Conservation (phyloP, 2,888 invertebrate species). For the Nymphalis polychloros region DNA sequence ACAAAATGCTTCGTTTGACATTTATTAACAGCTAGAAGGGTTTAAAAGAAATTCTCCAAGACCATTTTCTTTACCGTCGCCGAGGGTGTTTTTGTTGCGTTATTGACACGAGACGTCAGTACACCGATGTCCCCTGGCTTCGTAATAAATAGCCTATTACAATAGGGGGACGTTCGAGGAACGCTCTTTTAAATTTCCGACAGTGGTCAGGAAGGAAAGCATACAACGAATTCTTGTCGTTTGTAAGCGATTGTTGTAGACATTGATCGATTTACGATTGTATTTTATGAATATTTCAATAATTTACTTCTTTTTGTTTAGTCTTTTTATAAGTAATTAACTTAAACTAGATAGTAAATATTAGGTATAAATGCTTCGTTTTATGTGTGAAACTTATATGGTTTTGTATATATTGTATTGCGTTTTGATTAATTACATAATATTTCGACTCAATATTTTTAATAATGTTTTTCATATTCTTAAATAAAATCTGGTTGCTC, state of each 20-base stretch:
- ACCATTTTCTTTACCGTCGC: slow-evolving; percentile 60
- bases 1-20: slow-evolving; percentile 52
- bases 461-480: no score
- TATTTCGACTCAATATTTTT: no score
- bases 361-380: no score
- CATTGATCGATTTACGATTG: slow-evolving; percentile 32
- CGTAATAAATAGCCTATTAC: slow-evolving; percentile 38
- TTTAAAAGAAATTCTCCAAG: slow-evolving; percentile 64
- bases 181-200: slow-evolving; percentile 36
- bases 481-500: no score
- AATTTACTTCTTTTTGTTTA: slow-evolving; percentile 6
- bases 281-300: slow-evolving; percentile 19
- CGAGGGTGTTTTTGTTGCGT: slow-evolving; percentile 50
- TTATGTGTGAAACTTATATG: no score
- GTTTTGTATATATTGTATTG: no score
- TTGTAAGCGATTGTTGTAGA: slow-evolving; percentile 19
- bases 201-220: slow-evolving; percentile 35
- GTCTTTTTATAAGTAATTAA: neutral
- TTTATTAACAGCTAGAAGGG: slow-evolving; percentile 75
- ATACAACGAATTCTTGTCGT: slow-evolving; percentile 32
- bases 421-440: no score
- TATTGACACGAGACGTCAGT: slow-evolving; percentile 41
- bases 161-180: slow-evolving; percentile 30
- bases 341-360: no score
- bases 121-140: slow-evolving; percentile 29